Conservation (phyloP, 2,113 vertebrate species). For the Corvus moneduloides region DNA sequence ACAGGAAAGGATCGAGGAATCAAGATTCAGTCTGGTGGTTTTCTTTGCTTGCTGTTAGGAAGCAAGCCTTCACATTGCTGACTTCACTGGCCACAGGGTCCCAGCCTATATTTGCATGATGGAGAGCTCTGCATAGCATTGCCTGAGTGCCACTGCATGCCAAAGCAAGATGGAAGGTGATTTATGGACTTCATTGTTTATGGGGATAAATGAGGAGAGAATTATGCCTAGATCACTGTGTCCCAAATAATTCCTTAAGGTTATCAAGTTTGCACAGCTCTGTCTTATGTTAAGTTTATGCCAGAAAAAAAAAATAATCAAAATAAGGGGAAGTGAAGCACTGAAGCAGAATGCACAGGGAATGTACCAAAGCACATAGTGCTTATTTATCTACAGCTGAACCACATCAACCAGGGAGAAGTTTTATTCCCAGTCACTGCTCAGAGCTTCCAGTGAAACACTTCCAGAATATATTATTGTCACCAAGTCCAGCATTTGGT, state of each 20-base stretch:
- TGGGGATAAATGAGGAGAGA: neutral
- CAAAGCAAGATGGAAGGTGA: constrained; percentile 15
- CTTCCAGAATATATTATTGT: neutral
- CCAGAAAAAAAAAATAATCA: neutral
- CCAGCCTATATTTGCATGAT: neutral
- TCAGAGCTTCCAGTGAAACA: neutral
- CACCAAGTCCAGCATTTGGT: neutral
- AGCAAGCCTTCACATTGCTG: neutral
- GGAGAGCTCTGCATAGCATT: neutral
- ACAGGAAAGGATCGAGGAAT: neutral
- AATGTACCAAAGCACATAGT: neutral
- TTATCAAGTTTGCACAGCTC: constrained; percentile 1
- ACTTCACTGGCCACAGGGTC: neutral
- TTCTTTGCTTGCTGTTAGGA: neutral
- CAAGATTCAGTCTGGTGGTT: neutral
- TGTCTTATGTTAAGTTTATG: neutral
- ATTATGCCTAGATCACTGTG: neutral
- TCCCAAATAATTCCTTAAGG: constrained; percentile 32
- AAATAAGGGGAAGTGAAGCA: neutral
- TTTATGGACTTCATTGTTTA: neutral
- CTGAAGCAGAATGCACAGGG: neutral
- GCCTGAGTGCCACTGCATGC: neutral
- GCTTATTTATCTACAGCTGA: neutral
- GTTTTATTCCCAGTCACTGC: neutral
- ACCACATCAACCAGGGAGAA: neutral